A percentile compares a stretch with the other conserved stretches of the same genome.
These are phyloP conservation scores for Limnodromus scolopaceus DNA, from an alignment of 2,797 vertebrate genomes.

Conservation along the genomic window DNA sequence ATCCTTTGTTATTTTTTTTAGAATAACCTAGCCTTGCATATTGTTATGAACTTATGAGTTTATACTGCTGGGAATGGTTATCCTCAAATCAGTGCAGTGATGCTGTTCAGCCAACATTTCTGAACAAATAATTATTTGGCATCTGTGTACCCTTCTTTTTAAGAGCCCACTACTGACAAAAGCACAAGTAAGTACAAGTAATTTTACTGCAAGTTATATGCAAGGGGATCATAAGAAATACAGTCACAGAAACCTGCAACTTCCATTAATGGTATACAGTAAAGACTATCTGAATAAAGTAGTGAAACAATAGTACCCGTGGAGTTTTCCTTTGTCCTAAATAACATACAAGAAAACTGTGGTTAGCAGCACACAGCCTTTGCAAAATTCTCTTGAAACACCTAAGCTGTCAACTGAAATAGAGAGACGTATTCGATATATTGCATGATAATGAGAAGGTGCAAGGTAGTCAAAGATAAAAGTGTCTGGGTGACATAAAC, in stretches of 20 bases:
- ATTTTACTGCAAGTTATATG: constrained; percentile 55
- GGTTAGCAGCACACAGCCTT: background rate
- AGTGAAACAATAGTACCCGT: background rate
- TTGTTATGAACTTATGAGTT: background rate
- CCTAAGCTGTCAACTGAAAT: background rate
- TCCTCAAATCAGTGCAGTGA: background rate
- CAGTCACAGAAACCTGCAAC: constrained; percentile 36
- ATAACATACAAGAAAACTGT: constrained; percentile 15
- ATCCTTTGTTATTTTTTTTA: background rate
- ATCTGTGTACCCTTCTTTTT: constrained; percentile 9
- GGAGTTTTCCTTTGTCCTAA: constrained; percentile 36
- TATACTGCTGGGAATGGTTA: background rate
- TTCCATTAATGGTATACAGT: constrained; percentile 24
- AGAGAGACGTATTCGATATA: background rate
- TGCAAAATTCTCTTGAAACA: background rate
- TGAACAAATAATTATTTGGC: constrained; percentile 61
- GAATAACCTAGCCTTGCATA: background rate
- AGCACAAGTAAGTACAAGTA: constrained; percentile 48
- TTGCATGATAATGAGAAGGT: background rate
- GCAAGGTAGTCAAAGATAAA: background rate
- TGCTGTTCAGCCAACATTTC: constrained; percentile 41
- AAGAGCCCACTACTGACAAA: constrained; percentile 43
- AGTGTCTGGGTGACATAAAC: background rate
- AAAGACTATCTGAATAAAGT: constrained; percentile 36
- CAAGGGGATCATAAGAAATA: constrained; percentile 31